phyloP scores from a whole-genome alignment of 2,113 vertebrate species.

The Sander lucioperca region DNA sequence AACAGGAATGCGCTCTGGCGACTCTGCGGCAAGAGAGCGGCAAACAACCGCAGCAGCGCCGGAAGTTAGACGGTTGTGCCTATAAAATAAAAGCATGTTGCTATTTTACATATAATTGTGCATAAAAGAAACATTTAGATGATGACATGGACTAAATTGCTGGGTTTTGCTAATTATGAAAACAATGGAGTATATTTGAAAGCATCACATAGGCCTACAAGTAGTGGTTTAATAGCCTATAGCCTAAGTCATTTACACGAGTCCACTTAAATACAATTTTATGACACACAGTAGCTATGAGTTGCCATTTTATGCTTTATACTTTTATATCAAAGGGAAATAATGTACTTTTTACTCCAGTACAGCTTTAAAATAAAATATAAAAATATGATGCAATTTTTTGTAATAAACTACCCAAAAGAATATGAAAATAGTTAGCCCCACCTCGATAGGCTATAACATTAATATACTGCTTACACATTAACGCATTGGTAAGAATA shows the following conservation, averaged over 20 bases:
- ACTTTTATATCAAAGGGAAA: background rate
- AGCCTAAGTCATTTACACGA: background rate
- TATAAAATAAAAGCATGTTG: conserved; percentile 54
- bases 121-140: background rate
- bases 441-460: too few species aligned
- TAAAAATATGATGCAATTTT: background rate
- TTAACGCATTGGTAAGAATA: background rate
- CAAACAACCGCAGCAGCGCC: background rate
- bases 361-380: background rate
- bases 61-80: background rate
- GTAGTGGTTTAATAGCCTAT: too few species aligned
- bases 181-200: background rate
- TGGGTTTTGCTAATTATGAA: too few species aligned
- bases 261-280: background rate
- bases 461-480: background rate
- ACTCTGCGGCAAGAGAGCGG: conserved; percentile 21
- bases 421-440: background rate
- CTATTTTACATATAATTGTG: background rate
- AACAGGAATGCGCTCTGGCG: conserved; percentile 64
- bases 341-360: background rate
- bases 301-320: background rate
- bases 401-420: background rate
- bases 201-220: too few species aligned
- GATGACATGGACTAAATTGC: background rate
- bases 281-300: background rate